phyloP scores from a whole-genome alignment of 2,797 vertebrate species.

The Monodelphis domestica region DNA sequence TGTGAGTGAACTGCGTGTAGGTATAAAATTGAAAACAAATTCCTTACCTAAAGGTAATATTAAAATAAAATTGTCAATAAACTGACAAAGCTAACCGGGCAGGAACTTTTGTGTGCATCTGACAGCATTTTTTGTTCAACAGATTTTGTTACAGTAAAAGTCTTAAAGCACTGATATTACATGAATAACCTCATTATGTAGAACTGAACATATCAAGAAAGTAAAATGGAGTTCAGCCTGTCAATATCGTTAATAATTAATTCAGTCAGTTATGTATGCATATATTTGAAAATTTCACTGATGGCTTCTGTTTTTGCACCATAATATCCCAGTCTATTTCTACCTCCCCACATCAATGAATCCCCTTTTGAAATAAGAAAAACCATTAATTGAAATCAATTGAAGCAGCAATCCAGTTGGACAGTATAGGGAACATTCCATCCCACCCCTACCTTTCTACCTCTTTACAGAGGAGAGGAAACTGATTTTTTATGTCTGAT shows the following conservation, averaged over 20 bases:
- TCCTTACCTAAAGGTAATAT: rapidly evolving
- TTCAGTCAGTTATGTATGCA: not conserved
- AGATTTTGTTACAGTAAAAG: not conserved
- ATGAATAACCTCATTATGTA: slow-evolving; percentile 4
- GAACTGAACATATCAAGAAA: not conserved
- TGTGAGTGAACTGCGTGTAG: no score
- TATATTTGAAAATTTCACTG: not conserved
- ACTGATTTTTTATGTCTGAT: not conserved
- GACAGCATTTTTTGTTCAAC: not conserved
- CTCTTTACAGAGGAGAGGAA: not conserved
- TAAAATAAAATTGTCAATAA: not conserved
- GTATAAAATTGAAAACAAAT: not conserved
- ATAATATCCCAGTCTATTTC: not conserved
- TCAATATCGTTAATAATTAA: not conserved
- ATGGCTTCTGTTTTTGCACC: not conserved
- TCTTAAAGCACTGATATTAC: not conserved
- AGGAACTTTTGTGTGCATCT: not conserved
- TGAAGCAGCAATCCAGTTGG: not conserved
- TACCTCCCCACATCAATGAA: not conserved
- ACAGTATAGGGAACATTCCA: not conserved
- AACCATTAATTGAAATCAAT: not conserved
- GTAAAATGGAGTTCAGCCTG: not conserved
- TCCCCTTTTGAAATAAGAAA: not conserved
- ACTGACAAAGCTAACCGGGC: rapidly evolving
- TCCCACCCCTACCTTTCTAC: not conserved